Percentiles rank a stretch among this genome's conserved stretches.
Evolutionary conservation across 2,113 vertebrate genomes (phyloP).

Genomic region (Odontophorus gujanensis): DNA sequence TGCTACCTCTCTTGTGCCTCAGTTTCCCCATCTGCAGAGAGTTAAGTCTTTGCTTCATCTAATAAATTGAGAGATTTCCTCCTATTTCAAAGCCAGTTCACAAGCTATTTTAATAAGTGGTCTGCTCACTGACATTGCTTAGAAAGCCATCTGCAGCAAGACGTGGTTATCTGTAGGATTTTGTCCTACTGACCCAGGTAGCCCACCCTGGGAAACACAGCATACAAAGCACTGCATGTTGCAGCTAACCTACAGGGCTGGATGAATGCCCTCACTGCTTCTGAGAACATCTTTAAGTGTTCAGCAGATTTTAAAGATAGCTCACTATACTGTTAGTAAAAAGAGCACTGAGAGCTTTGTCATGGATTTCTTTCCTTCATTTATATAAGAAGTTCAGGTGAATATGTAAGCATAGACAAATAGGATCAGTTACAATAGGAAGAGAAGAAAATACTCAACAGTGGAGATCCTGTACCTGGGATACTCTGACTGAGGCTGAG

Average conservation of each 20-base stretch:
- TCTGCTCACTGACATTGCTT: neutral
- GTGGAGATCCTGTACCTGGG: neutral
- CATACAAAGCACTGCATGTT: accelerated
- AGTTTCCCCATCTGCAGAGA: neutral
- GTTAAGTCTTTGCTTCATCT: neutral
- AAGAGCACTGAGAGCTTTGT: neutral
- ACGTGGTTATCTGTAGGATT: neutral
- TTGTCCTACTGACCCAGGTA: neutral
- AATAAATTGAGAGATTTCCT: neutral
- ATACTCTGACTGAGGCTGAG: neutral
- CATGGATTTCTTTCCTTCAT: neutral
- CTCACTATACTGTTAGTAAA: slow-evolving; percentile 28
- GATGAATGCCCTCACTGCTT: neutral
- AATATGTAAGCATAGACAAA: neutral
- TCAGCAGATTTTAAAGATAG: slow-evolving; percentile 63
- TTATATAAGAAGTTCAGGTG: neutral
- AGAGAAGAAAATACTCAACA: neutral
- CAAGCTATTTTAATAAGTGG: neutral
- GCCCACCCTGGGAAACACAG: neutral
- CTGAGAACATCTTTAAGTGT: slow-evolving; percentile 7
- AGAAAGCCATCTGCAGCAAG: neutral
- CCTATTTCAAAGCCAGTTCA: neutral
- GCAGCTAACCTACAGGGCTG: neutral
- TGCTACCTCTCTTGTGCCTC: neutral
- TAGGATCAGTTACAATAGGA: neutral